Evolutionary conservation across 2,888 invertebrate species (phyloP).

Genomic region (Microctonus brassicae): DNA sequence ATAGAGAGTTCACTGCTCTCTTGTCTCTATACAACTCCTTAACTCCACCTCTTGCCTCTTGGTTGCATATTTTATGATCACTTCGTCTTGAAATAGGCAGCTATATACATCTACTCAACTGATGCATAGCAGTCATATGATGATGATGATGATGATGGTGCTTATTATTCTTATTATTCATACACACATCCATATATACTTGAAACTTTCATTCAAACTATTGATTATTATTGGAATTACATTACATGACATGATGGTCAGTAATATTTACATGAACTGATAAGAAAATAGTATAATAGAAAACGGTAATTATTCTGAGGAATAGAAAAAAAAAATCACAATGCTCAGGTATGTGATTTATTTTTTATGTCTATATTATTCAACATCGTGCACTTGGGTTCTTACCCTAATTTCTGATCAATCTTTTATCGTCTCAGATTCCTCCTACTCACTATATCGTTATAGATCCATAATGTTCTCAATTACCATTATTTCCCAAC

Average conservation of each 20-base stretch:
- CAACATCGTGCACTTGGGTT: background rate
- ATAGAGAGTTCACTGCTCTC: background rate
- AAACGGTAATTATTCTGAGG: background rate
- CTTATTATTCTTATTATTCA: too few species aligned
- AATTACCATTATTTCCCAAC: background rate
- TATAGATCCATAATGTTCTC: background rate
- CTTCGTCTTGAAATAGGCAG: background rate
- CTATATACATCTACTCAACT: background rate
- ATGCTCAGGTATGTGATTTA: too few species aligned
- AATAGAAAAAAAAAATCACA: too few species aligned
- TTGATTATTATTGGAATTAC: too few species aligned
- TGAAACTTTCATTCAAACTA: too few species aligned
- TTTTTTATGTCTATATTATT: background rate
- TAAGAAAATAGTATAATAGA: background rate
- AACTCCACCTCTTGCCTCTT: background rate
- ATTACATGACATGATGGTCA: too few species aligned
- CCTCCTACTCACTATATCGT: background rate
- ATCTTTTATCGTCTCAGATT: background rate
- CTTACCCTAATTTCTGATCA: background rate
- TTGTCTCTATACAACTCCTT: background rate
- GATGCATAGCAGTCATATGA: background rate
- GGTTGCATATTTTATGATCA: background rate
- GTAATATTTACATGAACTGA: background rate
- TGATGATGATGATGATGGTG: background rate
- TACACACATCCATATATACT: too few species aligned